Evolutionary conservation across 2,888 invertebrate species (phyloP), one percentile per base, ranked within the genome.

Genomic region (Spodoptera littoralis): DNA sequence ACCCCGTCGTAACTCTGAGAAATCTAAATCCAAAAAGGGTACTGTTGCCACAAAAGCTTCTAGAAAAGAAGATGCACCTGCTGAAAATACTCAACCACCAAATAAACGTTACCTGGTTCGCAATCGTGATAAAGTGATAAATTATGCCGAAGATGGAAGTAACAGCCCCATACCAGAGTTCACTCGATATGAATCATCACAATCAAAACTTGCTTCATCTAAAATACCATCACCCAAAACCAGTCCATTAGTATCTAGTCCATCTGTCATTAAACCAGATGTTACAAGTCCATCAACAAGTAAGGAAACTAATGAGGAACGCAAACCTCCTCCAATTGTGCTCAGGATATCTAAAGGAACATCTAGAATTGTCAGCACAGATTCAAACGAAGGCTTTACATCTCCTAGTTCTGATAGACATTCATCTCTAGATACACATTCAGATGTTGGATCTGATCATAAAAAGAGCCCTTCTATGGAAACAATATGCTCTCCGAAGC

Each of bases 341-440:
- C 93, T 98, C 73, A 96, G 98, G 92, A 98, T 98, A 95, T 98
- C 98, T 76, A 97, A 98, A 92, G 96, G 96, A 55, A 96, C 96
- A 61, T 96, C 96, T 54, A 95, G 96, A 76, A 94, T 96, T 85
- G 96, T 96, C 60, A 96, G 96, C 83, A 96, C 96, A 56, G 96
- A 96, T 82, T 96, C 96, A 62, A 96, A 96, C 92, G 95, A 95
- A 85, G 95, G 95, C 55, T 93, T 95, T 53, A 95, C 94, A 73
- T 95, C 95, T 55, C 95, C 95, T 59, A 91, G 92, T 69, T 93
- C 95, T 70, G 95, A 95, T 65, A 89, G 95, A 74, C 92, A 95
- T 86, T 94, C 95, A 49, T 94, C 94, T 57, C 78, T 95, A 82
- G 95, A 95, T 68, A 90, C 87, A 44, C 94, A 93, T 83, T 89